phyloP scores from a whole-genome alignment of 2,888 invertebrate species.

The Cantharis lateralis region DNA sequence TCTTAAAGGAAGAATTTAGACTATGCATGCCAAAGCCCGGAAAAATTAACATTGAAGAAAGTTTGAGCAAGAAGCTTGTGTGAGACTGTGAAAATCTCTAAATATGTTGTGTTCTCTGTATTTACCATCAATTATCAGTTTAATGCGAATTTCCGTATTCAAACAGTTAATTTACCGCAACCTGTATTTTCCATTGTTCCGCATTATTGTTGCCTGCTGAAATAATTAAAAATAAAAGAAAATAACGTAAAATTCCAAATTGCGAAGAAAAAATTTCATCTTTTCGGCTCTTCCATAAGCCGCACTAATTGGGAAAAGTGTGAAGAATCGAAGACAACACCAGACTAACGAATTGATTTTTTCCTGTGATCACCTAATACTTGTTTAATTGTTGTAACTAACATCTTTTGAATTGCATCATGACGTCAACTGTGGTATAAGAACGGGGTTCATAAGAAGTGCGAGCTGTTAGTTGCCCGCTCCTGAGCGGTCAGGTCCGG shows the following conservation, averaged over 20 bases:
- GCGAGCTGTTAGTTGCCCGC: constrained; percentile 49
- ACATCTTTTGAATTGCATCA: constrained; percentile 27
- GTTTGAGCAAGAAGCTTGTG: too few relatives aligned
- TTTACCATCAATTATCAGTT: too few relatives aligned
- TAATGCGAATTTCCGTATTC: too few relatives aligned
- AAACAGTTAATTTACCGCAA: neutral
- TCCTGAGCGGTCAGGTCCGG: constrained; percentile 51
- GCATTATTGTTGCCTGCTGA: neutral
- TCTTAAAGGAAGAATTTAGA: too few relatives aligned
- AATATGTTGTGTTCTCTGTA: too few relatives aligned
- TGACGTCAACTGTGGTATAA: constrained; percentile 52
- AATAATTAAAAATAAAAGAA: neutral
- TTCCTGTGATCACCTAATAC: constrained; percentile 2
- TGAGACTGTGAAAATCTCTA: too few relatives aligned
- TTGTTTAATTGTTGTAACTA: constrained; percentile 18
- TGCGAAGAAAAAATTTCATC: neutral
- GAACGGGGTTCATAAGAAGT: constrained; percentile 46
- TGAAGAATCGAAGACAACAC: neutral
- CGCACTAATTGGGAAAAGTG: neutral
- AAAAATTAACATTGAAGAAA: too few relatives aligned
- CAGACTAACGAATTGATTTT: neutral
- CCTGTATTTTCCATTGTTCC: neutral
- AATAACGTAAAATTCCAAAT: neutral
- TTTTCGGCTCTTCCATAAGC: neutral
- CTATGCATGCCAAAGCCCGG: too few relatives aligned